Evolutionary conservation across 2,797 vertebrate genomes (phyloP).

Genomic region (Leucoraja ocellata): DNA sequence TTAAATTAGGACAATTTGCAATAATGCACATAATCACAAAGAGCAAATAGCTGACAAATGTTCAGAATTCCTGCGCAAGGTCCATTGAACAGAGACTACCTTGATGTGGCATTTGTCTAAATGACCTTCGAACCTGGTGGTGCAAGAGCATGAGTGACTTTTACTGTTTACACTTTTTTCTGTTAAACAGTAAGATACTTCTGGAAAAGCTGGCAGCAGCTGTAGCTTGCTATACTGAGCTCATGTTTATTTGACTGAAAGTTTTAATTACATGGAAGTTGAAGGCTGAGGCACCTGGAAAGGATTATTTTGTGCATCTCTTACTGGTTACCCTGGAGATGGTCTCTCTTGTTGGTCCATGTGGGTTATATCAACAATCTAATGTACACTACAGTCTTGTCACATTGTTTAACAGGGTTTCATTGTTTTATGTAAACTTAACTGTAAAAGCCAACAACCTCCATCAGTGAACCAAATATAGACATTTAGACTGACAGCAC

Average conservation of each 20-base stretch:
- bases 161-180: background rate
- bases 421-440: conserved; percentile 34
- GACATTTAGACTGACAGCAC: background rate
- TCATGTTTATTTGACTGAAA: conserved; percentile 30
- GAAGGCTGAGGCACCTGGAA: background rate
- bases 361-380: background rate
- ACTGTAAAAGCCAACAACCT: background rate
- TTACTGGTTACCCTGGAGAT: conserved; percentile 14
- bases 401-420: conserved; percentile 21
- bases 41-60: background rate
- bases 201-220: background rate
- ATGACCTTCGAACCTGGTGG: background rate
- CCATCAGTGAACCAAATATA: background rate
- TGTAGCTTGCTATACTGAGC: background rate
- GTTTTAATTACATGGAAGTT: conserved; percentile 12
- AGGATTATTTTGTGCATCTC: background rate
- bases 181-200: conserved; percentile 3
- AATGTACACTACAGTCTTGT: conserved; percentile 11
- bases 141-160: background rate
- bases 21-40: background rate
- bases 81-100: background rate
- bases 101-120: background rate
- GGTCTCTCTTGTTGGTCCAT: conserved; percentile 1
- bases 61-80: background rate
- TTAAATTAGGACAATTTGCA: background rate